Percentiles rank a stretch among this genome's conserved stretches.
phyloP scores from a whole-genome alignment of 2,888 invertebrate species.

The Panopea generosa region DNA sequence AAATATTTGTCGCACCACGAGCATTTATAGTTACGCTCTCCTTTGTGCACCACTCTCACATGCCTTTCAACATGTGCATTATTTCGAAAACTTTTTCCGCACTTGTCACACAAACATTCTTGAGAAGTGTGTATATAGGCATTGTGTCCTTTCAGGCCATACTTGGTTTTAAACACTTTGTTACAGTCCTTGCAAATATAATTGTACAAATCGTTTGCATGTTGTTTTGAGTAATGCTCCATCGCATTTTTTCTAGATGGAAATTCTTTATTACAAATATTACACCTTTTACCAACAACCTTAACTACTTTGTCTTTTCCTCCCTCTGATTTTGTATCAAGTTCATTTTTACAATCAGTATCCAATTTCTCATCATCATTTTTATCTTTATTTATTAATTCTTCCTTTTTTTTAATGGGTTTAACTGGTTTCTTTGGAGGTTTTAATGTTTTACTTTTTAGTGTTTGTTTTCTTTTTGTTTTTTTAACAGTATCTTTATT shows the following conservation, averaged over 20 bases:
- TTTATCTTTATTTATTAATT: no score
- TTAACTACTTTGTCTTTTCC: not conserved
- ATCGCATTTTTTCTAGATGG: not conserved
- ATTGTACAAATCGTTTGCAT: not conserved
- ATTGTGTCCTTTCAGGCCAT: not conserved
- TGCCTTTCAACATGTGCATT: not conserved
- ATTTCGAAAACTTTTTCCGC: not conserved
- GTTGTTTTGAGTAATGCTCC: not conserved
- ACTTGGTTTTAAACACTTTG: not conserved
- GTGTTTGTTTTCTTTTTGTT: no score
- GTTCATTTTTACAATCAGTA: no score
- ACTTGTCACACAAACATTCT: constrained; percentile 4
- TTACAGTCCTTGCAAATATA: not conserved
- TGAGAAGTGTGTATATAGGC: not conserved
- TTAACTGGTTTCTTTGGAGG: no score
- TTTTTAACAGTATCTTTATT: no score
- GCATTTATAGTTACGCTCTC: not conserved
- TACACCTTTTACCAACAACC: not conserved
- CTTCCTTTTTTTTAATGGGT: no score
- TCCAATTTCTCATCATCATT: no score
- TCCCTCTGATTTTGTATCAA: no score
- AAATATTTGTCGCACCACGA: no score
- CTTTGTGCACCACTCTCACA: constrained; percentile 6
- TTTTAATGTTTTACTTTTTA: no score
- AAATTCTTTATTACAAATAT: constrained; percentile 4